Evolutionary conservation across 2,888 invertebrate genomes (phyloP).

Genomic region (Metellina segmentata): DNA sequence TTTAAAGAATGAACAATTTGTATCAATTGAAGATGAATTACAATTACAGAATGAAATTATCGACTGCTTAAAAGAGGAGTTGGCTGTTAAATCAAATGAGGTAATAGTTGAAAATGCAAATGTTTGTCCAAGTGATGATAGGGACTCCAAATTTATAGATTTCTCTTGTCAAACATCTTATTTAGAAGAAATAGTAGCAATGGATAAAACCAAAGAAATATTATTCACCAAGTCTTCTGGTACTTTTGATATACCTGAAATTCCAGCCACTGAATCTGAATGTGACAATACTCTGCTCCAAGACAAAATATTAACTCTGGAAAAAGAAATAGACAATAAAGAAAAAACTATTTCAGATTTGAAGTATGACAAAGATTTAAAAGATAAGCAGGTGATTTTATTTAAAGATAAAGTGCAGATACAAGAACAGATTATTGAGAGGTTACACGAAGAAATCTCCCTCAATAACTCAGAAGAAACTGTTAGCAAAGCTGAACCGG

Average conservation of each 20-base stretch:
- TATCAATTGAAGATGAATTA: neutral
- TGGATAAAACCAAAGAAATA: neutral
- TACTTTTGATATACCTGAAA: too few relatives aligned
- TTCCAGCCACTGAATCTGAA: neutral
- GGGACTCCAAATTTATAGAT: neutral
- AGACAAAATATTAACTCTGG: slow-evolving; percentile 3
- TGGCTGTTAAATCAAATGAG: neutral
- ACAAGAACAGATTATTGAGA: slow-evolving; percentile 43
- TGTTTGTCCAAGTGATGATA: neutral
- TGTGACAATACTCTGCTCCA: neutral
- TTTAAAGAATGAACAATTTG: neutral
- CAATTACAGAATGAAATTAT: neutral
- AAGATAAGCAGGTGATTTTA: slow-evolving; percentile 42
- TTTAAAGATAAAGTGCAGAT: slow-evolving; percentile 38
- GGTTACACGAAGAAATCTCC: slow-evolving; percentile 12
- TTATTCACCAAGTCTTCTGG: neutral
- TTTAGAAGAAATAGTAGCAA: neutral
- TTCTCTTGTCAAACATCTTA: neutral
- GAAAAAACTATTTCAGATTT: slow-evolving; percentile 15
- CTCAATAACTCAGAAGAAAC: neutral
- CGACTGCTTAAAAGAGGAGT: neutral
- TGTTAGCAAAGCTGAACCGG: neutral
- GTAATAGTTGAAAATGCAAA: neutral
- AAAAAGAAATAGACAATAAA: slow-evolving; percentile 17
- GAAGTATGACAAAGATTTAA: slow-evolving; percentile 28